These are phyloP conservation scores for Clarias magur DNA, from an alignment of 2,113 vertebrate species.

Conservation along the genomic window DNA sequence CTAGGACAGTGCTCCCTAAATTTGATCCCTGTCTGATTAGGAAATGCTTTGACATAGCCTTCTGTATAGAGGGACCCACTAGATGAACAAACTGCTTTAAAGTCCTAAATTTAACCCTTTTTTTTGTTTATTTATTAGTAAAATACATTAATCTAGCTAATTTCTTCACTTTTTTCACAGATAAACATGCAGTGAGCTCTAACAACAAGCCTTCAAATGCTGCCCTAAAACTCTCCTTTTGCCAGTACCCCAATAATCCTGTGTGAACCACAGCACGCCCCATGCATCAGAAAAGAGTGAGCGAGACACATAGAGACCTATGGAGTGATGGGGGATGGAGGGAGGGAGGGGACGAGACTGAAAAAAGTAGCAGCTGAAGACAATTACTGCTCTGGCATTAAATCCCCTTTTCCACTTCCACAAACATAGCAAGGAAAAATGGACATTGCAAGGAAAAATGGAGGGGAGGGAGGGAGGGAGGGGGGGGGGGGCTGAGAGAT, in stretches of 20 bases:
- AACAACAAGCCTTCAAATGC: slow-evolving; percentile 37
- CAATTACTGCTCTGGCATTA: slow-evolving; percentile 65
- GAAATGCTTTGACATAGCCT: not conserved
- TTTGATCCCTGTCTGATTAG: not conserved
- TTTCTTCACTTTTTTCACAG: not conserved
- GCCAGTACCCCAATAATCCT: slow-evolving; percentile 22
- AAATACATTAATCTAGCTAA: not conserved
- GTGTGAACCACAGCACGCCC: slow-evolving; percentile 61
- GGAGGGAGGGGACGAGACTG: slow-evolving; percentile 59
- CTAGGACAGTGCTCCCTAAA: not conserved
- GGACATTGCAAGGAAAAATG: slow-evolving; percentile 23
- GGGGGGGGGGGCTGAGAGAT: slow-evolving; percentile 38
- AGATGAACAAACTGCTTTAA: not conserved
- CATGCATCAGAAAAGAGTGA: slow-evolving; percentile 48
- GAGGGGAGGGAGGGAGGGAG: not conserved
- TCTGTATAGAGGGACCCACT: not conserved
- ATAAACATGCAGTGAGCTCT: not conserved
- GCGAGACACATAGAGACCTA: slow-evolving; percentile 30
- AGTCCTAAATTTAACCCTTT: not conserved
- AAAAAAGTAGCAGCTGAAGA: slow-evolving; percentile 69
- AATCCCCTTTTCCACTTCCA: slow-evolving; percentile 61
- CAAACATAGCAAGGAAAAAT: slow-evolving; percentile 33
- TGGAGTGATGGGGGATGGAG: slow-evolving; percentile 57
- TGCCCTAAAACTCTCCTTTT: not conserved
- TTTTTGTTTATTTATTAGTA: not conserved